phyloP scores from a whole-genome alignment of 2,888 invertebrate species.

The Dolomedes plantarius region DNA sequence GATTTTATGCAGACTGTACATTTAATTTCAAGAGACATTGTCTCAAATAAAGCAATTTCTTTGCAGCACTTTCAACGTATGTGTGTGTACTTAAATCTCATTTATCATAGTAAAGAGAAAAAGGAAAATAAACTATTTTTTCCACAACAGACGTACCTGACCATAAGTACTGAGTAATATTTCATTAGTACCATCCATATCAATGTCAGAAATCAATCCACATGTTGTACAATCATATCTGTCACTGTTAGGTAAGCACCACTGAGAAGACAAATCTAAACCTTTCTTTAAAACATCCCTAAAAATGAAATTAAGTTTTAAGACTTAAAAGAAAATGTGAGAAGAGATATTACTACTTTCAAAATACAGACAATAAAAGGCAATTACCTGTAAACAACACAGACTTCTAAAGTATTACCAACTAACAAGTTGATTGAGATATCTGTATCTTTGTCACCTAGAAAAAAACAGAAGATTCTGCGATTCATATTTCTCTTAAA shows the following conservation, averaged over 20 bases:
- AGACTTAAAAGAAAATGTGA: background rate
- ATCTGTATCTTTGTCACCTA: background rate
- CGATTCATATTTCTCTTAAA: too few relatives aligned
- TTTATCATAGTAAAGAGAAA: too few relatives aligned
- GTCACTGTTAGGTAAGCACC: constrained; percentile 79
- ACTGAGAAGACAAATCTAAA: constrained; percentile 74
- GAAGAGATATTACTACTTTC: background rate
- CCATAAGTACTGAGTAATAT: constrained; percentile 84
- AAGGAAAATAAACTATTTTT: too few relatives aligned
- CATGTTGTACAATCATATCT: constrained; percentile 81
- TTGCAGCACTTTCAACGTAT: too few relatives aligned
- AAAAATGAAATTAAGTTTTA: background rate
- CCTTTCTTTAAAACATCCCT: constrained; percentile 49
- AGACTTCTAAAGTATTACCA: constrained; percentile 80
- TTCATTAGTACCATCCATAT: constrained; percentile 84
- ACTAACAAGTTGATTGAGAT: constrained; percentile 80
- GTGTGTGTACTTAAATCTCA: too few relatives aligned
- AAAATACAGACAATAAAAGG: background rate
- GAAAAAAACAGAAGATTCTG: too few relatives aligned
- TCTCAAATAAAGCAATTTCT: too few relatives aligned
- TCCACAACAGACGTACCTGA: constrained; percentile 77
- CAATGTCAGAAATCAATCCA: constrained; percentile 82
- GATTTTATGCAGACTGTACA: too few relatives aligned
- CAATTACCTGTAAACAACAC: constrained; percentile 80
- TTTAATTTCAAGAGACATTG: too few relatives aligned